Evolutionary conservation across 1,140 invertebrate species (phyloP).

Genomic region (Temnothorax nylanderi): DNA sequence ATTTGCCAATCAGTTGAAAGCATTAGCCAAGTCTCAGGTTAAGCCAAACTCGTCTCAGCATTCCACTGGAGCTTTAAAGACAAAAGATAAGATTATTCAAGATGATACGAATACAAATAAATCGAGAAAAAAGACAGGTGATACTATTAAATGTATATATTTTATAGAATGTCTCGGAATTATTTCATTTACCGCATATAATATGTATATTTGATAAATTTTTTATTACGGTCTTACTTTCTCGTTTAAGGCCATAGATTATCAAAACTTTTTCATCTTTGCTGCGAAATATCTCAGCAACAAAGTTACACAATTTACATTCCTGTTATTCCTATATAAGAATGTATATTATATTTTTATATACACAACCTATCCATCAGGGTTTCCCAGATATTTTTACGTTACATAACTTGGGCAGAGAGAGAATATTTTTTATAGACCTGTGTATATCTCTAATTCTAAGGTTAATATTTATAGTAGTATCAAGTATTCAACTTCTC

Average conservation of each 20-base stretch:
- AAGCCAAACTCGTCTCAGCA: slow-evolving; percentile 53
- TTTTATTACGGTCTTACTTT: neutral
- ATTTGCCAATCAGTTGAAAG: slow-evolving; percentile 83
- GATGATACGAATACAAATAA: slow-evolving; percentile 62
- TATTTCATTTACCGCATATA: neutral
- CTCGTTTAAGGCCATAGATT: neutral
- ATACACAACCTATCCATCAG: neutral
- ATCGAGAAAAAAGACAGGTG: slow-evolving; percentile 72
- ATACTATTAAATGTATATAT: neutral
- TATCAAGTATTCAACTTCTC: neutral
- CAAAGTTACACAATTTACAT: neutral
- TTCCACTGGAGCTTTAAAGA: slow-evolving; percentile 47
- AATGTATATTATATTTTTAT: neutral
- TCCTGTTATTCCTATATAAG: neutral
- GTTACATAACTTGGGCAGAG: neutral
- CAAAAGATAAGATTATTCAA: slow-evolving; percentile 59
- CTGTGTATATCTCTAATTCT: neutral
- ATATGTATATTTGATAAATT: neutral
- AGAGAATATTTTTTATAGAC: neutral
- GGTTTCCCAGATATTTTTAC: neutral
- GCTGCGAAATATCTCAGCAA: neutral
- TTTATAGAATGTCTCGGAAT: neutral
- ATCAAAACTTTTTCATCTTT: neutral
- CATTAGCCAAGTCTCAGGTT: slow-evolving; percentile 75
- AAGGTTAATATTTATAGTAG: neutral